Evolutionary conservation across 2,888 invertebrate species (phyloP).

Genomic region (Hipparchia sbordonii): DNA sequence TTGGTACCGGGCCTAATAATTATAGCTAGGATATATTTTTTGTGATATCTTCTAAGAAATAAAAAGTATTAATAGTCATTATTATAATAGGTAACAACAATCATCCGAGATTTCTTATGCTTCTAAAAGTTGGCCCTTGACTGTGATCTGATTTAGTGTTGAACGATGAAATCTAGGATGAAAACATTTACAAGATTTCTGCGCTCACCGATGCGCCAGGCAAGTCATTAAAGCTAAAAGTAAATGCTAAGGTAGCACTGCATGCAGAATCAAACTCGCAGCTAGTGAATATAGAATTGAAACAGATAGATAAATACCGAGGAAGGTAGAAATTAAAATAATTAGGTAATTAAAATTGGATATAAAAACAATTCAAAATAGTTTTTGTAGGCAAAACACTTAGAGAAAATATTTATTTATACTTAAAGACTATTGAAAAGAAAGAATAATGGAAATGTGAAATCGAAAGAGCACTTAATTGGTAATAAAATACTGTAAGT

Average conservation of each 20-base stretch:
- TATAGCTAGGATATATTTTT: conserved; percentile 22
- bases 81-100: neutral
- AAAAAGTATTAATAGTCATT: neutral
- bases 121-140: no score
- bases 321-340: neutral
- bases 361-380: neutral
- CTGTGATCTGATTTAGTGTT: no score
- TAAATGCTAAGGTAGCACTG: neutral
- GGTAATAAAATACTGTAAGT: conserved; percentile 1
- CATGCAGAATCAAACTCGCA: neutral
- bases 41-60: conserved; percentile 26
- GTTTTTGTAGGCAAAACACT: neutral
- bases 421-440: neutral
- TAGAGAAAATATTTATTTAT: neutral
- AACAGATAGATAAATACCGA: neutral
- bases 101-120: neutral
- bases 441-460: neutral
- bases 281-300: neutral
- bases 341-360: neutral
- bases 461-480: neutral
- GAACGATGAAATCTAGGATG: no score
- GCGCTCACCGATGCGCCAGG: no score
- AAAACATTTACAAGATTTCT: no score
- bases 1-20: conserved; percentile 31
- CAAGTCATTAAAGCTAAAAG: neutral